Base-by-base conservation (phyloP, 2,797 vertebrate species). In the Sebastes diploproa region DNA sequence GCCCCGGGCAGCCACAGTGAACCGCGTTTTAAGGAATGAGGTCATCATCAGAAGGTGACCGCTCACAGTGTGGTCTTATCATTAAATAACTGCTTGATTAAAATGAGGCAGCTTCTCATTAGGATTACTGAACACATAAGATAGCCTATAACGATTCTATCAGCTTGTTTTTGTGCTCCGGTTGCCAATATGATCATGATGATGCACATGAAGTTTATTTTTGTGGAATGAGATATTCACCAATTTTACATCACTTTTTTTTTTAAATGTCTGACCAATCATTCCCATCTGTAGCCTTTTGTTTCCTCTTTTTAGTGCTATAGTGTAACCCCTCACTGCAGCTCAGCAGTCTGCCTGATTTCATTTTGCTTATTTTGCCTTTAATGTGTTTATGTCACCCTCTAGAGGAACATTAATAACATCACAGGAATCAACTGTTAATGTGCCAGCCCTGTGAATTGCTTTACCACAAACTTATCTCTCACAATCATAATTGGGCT, bases 351-450 rank as follows among this genome's bases (percentile, higher is more conserved):
- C n/a, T 25, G n/a, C 3, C 29, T 59, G 7, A 55, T 23, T 14
- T n/a, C 4, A 7, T 30, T 55, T n/a, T 27, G n/a, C 32, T 69
- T 29, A 3, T 55, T 67, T 32, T 29, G 2, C 50, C 72, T 72
- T 32, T 50, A 46, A 66, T 86, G 83, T 72, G 80, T 83, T 86
- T 78, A 66, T 67, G 74, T 6, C 38, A 87, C 91, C 91, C 89
- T 89, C 93, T 93, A 93, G 81, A 85, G 91, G 90, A 78, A 23
- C n/a, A 80, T 71, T 58, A 13, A 25, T 50, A 72, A 29, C 66
- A 89, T 75, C 55, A 64, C 88, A 85, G 23, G 64, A 72, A 68
- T 23, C 64, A 29, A 50, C 4, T 2, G 1, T 0, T 32, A 29
- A 2, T 0, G 0, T 7, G 12, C 14, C 55, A n/a, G 50, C 16